Base-by-base conservation (phyloP, 2,888 invertebrate species). In the Biston stratarius region DNA sequence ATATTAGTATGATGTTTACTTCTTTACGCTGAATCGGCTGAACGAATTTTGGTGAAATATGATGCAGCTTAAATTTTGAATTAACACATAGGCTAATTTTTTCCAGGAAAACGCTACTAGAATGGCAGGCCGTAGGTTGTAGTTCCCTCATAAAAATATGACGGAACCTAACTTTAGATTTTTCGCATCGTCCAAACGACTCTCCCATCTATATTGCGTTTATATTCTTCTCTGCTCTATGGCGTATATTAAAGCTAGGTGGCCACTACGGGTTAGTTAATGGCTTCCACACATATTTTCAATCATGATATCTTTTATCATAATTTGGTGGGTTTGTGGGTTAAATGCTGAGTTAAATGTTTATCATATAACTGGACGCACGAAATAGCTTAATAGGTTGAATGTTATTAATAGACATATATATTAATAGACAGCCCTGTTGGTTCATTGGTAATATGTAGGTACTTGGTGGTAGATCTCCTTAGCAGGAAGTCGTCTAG, bases 251-350 rank as follows among this genome's bases (percentile, higher is more conserved):
- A 86, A 83, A 80, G 77, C 70, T 38, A 38, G 38, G 6, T 38
- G 69, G 68, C 69, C 74, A 74, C 86, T 84, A 75, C 82, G 88
- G 87, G 87, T 87, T 69, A 48, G 73, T 84, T 88, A 89, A 88
- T 89, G 88, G 87, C 75, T 66, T 78, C 82, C 75, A 88, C 89
- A 88, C 87, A 89, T 86, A 89, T 87, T 89, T 86, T 85, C 87
- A 88, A 89, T 88, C 79, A 76, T 75, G 78, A 76, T 82, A 76
- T 64, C 59, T 66, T 73, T 69, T 66, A 71, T 70, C 59, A 68
- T 67, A 49, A 70, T 64, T 64, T 44, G 38, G 45, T 44, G 42
- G 62, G 47, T 47, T 47, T 57, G n/a, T 9, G 36, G 56, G 11
- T 57, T 45, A 57, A 44, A 57, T 57, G 33, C 10, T 38, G 36